These are phyloP conservation scores for Bombyx mandarina DNA, from an alignment of 1,140 invertebrate species.

Conservation along the genomic window DNA sequence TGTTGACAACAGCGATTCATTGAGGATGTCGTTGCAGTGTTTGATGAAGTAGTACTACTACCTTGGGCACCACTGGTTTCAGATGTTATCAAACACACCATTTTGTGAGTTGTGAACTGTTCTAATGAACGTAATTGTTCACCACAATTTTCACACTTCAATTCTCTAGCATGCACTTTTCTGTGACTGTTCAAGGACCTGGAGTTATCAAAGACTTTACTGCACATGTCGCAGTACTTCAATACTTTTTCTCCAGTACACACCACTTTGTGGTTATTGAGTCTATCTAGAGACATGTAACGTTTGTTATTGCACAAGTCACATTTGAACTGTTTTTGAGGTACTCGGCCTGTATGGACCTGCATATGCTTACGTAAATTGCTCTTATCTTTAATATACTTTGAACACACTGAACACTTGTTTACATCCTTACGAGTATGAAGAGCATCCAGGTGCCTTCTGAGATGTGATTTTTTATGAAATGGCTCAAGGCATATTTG, in stretches of 20 bases:
- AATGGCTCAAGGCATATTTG: conserved; percentile 70
- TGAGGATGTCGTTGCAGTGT: conserved; percentile 17
- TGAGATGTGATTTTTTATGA: conserved; percentile 63
- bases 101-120: conserved; percentile 66
- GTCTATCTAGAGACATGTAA: conserved; percentile 67
- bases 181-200: conserved; percentile 70
- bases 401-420: conserved; percentile 69
- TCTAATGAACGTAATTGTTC: conserved; percentile 67
- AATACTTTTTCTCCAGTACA: conserved; percentile 67
- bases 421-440: conserved; percentile 70
- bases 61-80: conserved; percentile 34
- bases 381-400: conserved; percentile 71
- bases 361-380: conserved; percentile 71
- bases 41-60: conserved; percentile 11
- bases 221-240: conserved; percentile 70
- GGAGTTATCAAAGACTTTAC: conserved; percentile 70
- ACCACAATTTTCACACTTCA: conserved; percentile 68
- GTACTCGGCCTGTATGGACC: conserved; percentile 68
- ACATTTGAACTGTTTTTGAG: conserved; percentile 70
- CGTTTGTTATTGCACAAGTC: conserved; percentile 69
- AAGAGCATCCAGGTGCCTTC: conserved; percentile 63
- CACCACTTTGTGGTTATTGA: conserved; percentile 68
- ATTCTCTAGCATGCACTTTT: conserved; percentile 68
- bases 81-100: conserved; percentile 48
- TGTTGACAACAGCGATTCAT: conserved; percentile 60